A percentile compares a stretch with the other conserved stretches of the same genome.
phyloP scores from a whole-genome alignment of 2,888 invertebrate genomes.

The Mechanitis messenoides region DNA sequence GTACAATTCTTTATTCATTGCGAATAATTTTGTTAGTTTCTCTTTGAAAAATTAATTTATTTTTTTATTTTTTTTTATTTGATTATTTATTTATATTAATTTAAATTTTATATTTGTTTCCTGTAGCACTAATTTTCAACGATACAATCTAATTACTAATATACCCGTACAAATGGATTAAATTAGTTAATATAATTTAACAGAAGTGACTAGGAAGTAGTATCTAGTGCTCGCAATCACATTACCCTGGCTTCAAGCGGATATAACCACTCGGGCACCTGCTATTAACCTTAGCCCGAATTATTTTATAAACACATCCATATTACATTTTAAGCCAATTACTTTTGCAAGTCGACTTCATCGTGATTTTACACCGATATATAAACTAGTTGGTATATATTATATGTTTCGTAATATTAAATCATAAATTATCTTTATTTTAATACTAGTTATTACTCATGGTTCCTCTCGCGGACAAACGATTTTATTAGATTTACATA shows the following conservation, averaged over 20 bases:
- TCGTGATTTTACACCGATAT: neutral
- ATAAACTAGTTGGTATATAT: too few species aligned
- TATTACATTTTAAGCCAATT: conserved; percentile 23
- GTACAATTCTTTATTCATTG: too few species aligned
- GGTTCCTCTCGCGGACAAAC: too few species aligned
- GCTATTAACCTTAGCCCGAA: conserved; percentile 21
- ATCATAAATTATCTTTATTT: too few species aligned
- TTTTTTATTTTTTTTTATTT: too few species aligned
- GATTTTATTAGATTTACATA: too few species aligned
- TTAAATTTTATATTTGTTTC: too few species aligned
- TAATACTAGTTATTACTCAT: too few species aligned
- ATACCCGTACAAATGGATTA: conserved; percentile 10
- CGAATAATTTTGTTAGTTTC: too few species aligned
- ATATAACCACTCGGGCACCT: conserved; percentile 27
- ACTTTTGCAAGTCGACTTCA: conserved; percentile 5
- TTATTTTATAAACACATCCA: conserved; percentile 25
- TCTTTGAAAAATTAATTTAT: too few species aligned
- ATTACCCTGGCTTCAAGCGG: conserved; percentile 28
- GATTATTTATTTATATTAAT: too few species aligned
- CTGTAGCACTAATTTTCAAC: conserved; percentile 8
- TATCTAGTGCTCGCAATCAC: conserved; percentile 25
- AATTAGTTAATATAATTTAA: conserved; percentile 24
- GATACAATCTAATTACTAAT: neutral
- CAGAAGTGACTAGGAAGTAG: conserved; percentile 23
- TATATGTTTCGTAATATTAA: too few species aligned